Conservation (phyloP, 2,797 vertebrate genomes). For the Bovichtus variegatus region DNA sequence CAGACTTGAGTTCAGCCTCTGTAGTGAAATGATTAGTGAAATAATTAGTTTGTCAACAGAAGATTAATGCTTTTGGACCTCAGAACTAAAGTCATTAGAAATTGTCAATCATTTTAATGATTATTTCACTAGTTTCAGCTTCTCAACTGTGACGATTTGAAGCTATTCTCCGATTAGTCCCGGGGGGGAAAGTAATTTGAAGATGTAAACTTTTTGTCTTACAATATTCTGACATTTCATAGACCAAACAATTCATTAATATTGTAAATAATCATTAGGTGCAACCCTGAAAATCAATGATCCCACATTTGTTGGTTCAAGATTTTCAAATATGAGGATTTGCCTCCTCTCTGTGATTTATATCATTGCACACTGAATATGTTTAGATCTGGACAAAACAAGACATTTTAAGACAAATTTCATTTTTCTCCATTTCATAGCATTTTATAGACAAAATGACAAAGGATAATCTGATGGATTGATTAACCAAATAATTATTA, state of each 20-base stretch:
- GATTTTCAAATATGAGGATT: background rate
- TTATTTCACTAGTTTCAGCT: background rate
- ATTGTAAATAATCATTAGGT: background rate
- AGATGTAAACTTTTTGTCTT: no score
- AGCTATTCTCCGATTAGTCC: no score
- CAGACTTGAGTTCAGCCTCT: background rate
- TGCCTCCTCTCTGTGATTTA: background rate
- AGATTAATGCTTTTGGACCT: background rate
- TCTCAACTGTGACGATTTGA: background rate
- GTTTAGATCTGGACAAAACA: background rate
- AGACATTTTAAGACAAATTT: no score
- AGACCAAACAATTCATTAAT: background rate
- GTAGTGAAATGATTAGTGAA: background rate
- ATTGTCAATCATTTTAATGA: background rate
- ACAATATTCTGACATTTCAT: background rate
- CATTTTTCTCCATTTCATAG: background rate
- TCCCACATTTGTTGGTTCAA: background rate
- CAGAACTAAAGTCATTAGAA: background rate
- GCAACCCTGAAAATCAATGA: background rate
- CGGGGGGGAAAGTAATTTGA: no score
- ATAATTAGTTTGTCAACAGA: background rate
- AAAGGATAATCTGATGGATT: background rate
- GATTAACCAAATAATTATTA: background rate
- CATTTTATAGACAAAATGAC: background rate
- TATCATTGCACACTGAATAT: background rate